Conservation (phyloP, 2,888 invertebrate species). For the Apamea anceps region DNA sequence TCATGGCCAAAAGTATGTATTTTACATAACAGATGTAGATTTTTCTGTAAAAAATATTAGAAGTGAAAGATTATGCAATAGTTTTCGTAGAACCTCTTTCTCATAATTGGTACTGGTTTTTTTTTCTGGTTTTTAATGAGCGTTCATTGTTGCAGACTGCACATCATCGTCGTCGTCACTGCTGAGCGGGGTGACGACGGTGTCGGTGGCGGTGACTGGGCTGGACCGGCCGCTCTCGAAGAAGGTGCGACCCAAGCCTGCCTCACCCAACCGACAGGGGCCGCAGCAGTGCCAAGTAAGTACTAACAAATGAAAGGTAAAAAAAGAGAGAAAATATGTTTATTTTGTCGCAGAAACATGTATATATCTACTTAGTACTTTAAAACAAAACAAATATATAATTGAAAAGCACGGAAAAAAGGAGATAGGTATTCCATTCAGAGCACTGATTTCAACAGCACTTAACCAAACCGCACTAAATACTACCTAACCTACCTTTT, state of each 20-base stretch:
- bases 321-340: not conserved
- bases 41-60: not conserved
- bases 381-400: not conserved
- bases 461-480: no score
- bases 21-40: not conserved
- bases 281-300: conserved; percentile 97
- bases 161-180: conserved; percentile 79
- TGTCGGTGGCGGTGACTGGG: conserved; percentile 86
- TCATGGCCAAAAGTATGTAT: no score
- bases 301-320: not conserved
- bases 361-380: not conserved
- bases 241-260: conserved; percentile 94
- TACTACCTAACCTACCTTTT: no score
- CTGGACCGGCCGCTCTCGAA: conserved; percentile 82
- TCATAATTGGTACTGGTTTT: not conserved
- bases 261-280: conserved; percentile 97
- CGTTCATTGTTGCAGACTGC: conserved; percentile 77
- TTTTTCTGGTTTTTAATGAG: not conserved
- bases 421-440: no score
- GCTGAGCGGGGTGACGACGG: conserved; percentile 82
- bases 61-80: not conserved
- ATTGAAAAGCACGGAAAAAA: not conserved
- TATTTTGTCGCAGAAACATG: not conserved
- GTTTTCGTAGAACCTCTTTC: not conserved
- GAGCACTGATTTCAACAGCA: no score